Base-by-base conservation (phyloP, 2,797 vertebrate species). In the Lindbergichthys nudifrons region DNA sequence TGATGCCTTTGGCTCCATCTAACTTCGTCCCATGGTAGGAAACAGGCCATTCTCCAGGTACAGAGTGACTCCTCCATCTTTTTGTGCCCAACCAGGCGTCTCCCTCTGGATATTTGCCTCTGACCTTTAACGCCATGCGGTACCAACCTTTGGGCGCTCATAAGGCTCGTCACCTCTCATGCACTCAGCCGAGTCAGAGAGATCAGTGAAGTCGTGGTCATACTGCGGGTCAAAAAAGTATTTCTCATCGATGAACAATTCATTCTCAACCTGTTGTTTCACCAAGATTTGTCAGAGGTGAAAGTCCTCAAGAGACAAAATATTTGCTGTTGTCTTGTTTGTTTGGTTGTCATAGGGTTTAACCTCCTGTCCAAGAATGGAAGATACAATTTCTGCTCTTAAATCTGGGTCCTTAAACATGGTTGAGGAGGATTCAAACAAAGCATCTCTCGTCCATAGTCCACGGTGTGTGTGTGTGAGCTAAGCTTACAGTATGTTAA, bases 81-180 rank as follows among this genome's bases (percentile, higher is more conserved):
- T 9, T 1, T 8, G 32, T 1, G 1, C 32, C 32, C 32, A 36
- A 36, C 32, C 32, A 36, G 30, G 50, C 9, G 50, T 83, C 15
- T 56, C 54, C 80, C 10, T 77, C 65, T 21, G 46, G 65, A 52
- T 84, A 84, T 74, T 74, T 83, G n/a, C 73, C 65, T 54, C 10
- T 56, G 45, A 75, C 76, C 10, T 68, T 72, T 19, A 82, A 30
- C 9, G 58, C 80, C 41, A 78, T 71, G 10, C 53, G 63, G 26
- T 79, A 71, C 80, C 75, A 82, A 1, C 71, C 67, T 5, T 21
- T n/a, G 14, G 63, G 68, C 30, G 30, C 30, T 32, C 0, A 0
- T 32, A 32, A 32, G 30, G 5, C 30, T 32, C 30, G 5, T 2
- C 30, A 32, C 30, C 30, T 79, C 78, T 72, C 15, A 2, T n/a